Evolutionary conservation across 2,797 vertebrate genomes (phyloP), one percentile per base, ranked within the genome.

Genomic region (Oreortyx pictus): DNA sequence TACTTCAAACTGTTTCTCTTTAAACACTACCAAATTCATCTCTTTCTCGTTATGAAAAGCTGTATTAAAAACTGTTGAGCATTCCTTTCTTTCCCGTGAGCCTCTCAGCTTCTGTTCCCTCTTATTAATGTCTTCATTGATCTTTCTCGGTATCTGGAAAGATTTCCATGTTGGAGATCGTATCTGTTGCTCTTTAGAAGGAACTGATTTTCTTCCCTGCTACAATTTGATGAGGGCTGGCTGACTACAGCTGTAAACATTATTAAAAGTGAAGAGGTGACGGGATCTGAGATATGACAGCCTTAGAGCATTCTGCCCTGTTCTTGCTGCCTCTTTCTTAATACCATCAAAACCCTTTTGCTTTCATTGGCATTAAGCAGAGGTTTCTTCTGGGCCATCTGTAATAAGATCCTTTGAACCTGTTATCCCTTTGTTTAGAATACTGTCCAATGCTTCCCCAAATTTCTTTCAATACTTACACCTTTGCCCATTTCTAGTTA

Each of bases 91-190:
- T 82, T 84, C 59, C 92, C 52, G 33, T 31, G 39, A 91, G 5
- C 22, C 4, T 89, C n/a, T 82, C 35, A 31, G 23, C 29, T 93
- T 92, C 59, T 92, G 54, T 78, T 93, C 43, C 33, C 14, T 91
- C 65, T 71, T 90, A 37, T 66, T 90, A 91, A 85, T 52, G 19
- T 81, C 54, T 84, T 77, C 46, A 61, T 22, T 94, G 76, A 77
- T 90, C 65, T 93, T 91, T 57, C 46, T 87, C 27, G 43, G 54
- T 35, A 65, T 56, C 27, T 85, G 44, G 16, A 64, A 94, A 74
- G 54, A 84, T 79, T 85, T 88, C 23, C 33, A 65, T 72, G 25
- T 61, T 87, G n/a, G 43, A 92, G 62, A 68, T 91, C 24, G 1
- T 74, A 84, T 80, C 73, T 71, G 11, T 72, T 77, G 57, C 49